Percentiles rank a stretch among this genome's conserved stretches.
Conservation (phyloP, 2,113 vertebrate species). For the Scatophagus argus region DNA sequence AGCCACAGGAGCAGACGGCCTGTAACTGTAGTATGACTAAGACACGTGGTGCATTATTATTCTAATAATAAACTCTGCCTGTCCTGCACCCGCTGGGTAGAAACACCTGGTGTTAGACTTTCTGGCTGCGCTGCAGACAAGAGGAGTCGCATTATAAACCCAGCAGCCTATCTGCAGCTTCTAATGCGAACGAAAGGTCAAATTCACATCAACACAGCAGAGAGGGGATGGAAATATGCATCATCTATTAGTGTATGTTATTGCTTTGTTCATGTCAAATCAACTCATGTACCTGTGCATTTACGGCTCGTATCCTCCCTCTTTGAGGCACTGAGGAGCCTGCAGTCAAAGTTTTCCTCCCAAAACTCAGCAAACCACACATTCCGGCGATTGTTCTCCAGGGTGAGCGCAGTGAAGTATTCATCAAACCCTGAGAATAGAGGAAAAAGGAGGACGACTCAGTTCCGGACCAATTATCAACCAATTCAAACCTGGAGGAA, state of each 20-base stretch:
- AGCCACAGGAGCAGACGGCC: constrained; percentile 55
- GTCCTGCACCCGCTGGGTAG: constrained; percentile 54
- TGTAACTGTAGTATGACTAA: constrained; percentile 59
- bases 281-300: constrained; percentile 78
- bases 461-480: constrained; percentile 73
- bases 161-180: constrained; percentile 38
- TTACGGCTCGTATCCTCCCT: constrained; percentile 82
- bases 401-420: constrained; percentile 82
- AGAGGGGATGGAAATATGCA: neutral
- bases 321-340: constrained; percentile 81
- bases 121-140: constrained; percentile 36
- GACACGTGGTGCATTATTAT: constrained; percentile 60
- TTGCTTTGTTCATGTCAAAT: constrained; percentile 16
- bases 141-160: constrained; percentile 6
- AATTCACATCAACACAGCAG: constrained; percentile 13
- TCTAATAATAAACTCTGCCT: constrained; percentile 72
- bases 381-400: constrained; percentile 85
- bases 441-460: constrained; percentile 54
- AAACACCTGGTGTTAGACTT: constrained; percentile 71
- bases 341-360: constrained; percentile 85
- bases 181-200: constrained; percentile 52
- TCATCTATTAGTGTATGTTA: constrained; percentile 22
- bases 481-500: constrained; percentile 65
- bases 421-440: constrained; percentile 80
- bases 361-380: constrained; percentile 86